Percentiles rank a stretch among this genome's conserved stretches.
Conservation (phyloP, 2,797 vertebrate species). For the Takifugu ocellatus region DNA sequence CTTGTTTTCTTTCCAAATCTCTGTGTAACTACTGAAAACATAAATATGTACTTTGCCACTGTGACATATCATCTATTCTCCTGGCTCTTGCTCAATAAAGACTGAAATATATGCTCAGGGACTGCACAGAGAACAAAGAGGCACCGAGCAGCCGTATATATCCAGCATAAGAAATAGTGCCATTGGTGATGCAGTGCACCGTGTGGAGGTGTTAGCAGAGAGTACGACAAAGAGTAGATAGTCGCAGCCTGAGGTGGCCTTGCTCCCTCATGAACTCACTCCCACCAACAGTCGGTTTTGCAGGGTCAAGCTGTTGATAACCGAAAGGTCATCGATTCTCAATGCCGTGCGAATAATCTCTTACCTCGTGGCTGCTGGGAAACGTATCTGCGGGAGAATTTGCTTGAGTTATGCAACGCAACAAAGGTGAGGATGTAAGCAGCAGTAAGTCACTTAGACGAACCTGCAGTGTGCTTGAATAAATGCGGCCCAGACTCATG, state of each 20-base stretch:
- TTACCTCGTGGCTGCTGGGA: conserved; percentile 19
- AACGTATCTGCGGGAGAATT: conserved; percentile 14
- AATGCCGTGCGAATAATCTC: conserved; percentile 20
- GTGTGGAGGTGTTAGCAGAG: conserved; percentile 56
- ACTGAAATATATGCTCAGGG: conserved; percentile 14
- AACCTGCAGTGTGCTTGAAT: conserved; percentile 33
- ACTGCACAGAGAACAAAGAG: conserved; percentile 29
- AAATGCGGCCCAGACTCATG: conserved; percentile 46
- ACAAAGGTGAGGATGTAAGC: conserved; percentile 12
- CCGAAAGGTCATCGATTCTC: conserved; percentile 46
- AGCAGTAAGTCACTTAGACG: conserved; percentile 34
- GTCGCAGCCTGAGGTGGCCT: conserved; percentile 51
- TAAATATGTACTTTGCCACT: conserved; percentile 4
- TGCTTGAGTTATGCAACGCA: conserved; percentile 30
- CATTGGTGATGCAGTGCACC: conserved; percentile 40
- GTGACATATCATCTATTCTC: conserved; percentile 21
- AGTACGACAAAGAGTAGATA: conserved; percentile 41
- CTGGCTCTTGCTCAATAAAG: conserved; percentile 8
- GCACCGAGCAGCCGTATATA: conserved; percentile 24
- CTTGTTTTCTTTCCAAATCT: conserved; percentile 17
- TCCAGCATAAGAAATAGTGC: conserved; percentile 27
- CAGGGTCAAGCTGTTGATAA: conserved; percentile 54
- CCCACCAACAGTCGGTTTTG: conserved; percentile 50
- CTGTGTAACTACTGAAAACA: background rate
- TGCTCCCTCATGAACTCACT: conserved; percentile 57